Evolutionary conservation across 2,888 invertebrate genomes (phyloP).

Genomic region (Plagiodera versicolora): DNA sequence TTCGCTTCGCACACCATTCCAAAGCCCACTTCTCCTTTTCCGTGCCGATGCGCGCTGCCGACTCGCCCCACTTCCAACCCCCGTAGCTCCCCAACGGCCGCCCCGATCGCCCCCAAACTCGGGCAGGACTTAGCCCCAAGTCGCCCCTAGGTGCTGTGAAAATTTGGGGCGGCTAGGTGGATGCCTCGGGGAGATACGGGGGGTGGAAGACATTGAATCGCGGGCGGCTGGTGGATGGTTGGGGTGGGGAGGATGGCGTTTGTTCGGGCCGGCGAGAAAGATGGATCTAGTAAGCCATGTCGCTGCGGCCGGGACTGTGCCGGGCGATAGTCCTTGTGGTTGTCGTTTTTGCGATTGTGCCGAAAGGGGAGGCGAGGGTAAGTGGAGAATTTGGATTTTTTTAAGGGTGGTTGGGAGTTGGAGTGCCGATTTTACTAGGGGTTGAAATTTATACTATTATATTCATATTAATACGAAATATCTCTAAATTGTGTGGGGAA

Average conservation of each 20-base stretch:
- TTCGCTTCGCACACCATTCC: slow-evolving; percentile 48
- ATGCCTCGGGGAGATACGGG: slow-evolving; percentile 27
- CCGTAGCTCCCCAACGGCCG: slow-evolving; percentile 21
- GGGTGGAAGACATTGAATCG: slow-evolving; percentile 28
- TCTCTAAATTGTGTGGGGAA: too few relatives aligned
- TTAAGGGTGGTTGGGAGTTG: too few relatives aligned
- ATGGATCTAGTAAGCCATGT: slow-evolving; percentile 55
- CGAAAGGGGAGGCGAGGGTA: slow-evolving; percentile 40
- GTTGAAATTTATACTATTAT: too few relatives aligned
- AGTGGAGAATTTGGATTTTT: too few relatives aligned
- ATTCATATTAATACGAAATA: too few relatives aligned
- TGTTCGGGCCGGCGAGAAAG: slow-evolving; percentile 44
- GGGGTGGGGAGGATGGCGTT: slow-evolving; percentile 45
- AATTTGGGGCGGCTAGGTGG: slow-evolving; percentile 14
- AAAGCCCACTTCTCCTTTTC: slow-evolving; percentile 44
- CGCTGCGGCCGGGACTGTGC: slow-evolving; percentile 54
- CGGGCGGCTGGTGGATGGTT: slow-evolving; percentile 30
- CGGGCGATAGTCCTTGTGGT: slow-evolving; percentile 49
- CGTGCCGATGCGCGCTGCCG: slow-evolving; percentile 44
- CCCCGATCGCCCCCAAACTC: slow-evolving; percentile 37
- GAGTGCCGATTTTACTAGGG: too few relatives aligned
- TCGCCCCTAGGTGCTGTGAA: not conserved
- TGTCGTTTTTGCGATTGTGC: slow-evolving; percentile 44
- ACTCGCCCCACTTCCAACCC: slow-evolving; percentile 41
- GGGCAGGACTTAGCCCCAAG: slow-evolving; percentile 1